Evolutionary conservation across 2,888 invertebrate genomes (phyloP), one percentile per base, ranked within the genome.

Genomic region (Diarsia brunnea): DNA sequence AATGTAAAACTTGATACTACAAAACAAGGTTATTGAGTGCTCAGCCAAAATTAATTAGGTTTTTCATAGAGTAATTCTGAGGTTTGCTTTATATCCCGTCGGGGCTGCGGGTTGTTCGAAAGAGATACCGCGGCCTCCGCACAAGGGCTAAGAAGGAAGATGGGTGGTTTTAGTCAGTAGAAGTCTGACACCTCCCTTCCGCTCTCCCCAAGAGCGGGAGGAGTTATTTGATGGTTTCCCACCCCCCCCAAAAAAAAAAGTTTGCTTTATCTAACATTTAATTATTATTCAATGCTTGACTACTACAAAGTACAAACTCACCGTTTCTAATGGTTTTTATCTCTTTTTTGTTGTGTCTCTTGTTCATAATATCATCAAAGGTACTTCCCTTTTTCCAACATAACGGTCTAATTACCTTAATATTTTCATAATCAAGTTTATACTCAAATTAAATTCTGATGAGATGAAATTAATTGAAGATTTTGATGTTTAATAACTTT

Each of bases 381-480:
- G 14, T 58, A 38, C 11, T 63, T 47, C n/a, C 49, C 24, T 68
- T 64, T 71, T 43, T 63, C 49, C 31, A 53, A 66, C 51, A 53
- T 73, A 21, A 58, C 14, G n/a, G 45, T 19, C 47, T 76, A 77
- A 79, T 84, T 71, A 75, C 67, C 51, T 78, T 71, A 49, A 77
- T 75, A 84, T 73, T 80, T 76, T 68, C 47, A 67, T 73, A 71
- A 75, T 66, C 49, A 79, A 85, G 58, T 71, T 73, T 73, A 31
- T 70, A 24, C 53, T 49, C 14, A 73, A 73, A 85, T 83, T 70
- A 82, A 78, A 75, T 73, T 74, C 65, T 73, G 72, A 85, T 75
- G 73, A 69, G 78, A 78, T 75, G 67, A 65, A 84, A 84, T 85
- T 85, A 82, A 78, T 75, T 71, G 45, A 78, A 75, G 49, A 73